Base-by-base conservation (phyloP, 2,113 vertebrate genomes). In the Chloroceryle aenea region DNA sequence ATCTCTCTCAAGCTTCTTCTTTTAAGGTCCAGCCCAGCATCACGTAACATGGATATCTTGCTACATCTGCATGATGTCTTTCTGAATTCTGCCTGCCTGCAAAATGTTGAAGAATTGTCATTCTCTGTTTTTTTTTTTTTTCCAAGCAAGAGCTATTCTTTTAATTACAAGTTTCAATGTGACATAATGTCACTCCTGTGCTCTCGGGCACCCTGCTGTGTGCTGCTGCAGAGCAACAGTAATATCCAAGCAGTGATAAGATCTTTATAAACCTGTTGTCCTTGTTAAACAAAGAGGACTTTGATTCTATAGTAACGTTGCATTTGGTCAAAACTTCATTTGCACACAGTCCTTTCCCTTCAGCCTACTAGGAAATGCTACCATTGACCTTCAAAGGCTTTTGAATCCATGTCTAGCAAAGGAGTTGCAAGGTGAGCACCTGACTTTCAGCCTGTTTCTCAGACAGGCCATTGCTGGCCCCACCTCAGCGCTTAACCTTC, bases 251-350 rank as follows among this genome's bases (percentile, higher is more conserved):
- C 43, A 61, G 29, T 5, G 82, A 96, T 96, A 94, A 94, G 76
- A 94, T 96, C 90, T 93, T 93, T 77, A 91, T 85, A 73, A 78
- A 93, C 77, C 62, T 43, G 5, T 77, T 91, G 81, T 74, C 85
- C 87, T 92, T 73, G 59, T 72, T 75, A 77, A 94, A 91, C 87
- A 90, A 96, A 95, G 90, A 90, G 69, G 88, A 95, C 95, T 96
- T 97, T 97, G 79, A 93, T 92, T 96, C 73, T 85, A 52, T 52
- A 43, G 55, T 47, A 87, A 75, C 43, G 76, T 14, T 84, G n/a
- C 76, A 42, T 87, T 83, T 69, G 59, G 19, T 62, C 81, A 83
- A 84, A 89, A 63, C 69, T 63, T 85, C 61, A 59, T 93, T 90
- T 94, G 93, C 92, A 73, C 82, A 53, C 32, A 86, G 38, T 10